A percentile compares a stretch with the other conserved stretches of the same genome.
These are phyloP conservation scores for Nothoprocta pentlandii DNA, from an alignment of 2,113 vertebrate genomes.

Conservation along the genomic window DNA sequence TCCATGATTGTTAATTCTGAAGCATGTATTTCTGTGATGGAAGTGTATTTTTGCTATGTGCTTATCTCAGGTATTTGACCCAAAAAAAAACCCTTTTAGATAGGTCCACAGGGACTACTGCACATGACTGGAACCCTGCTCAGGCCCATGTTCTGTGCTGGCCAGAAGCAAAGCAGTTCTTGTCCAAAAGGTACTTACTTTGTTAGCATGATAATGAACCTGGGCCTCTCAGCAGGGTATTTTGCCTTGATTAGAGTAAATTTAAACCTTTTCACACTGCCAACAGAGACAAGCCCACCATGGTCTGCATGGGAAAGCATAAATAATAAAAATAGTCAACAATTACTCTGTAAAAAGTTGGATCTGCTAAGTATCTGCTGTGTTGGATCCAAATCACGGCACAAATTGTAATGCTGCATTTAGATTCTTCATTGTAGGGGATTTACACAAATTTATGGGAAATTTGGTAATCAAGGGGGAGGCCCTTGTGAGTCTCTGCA, in stretches of 20 bases:
- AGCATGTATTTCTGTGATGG: background rate
- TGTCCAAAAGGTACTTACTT: conserved; percentile 26
- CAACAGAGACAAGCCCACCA: conserved; percentile 25
- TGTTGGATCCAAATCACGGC: background rate
- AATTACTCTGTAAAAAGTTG: background rate
- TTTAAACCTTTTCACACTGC: background rate
- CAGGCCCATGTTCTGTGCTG: background rate
- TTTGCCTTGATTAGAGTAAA: conserved; percentile 29
- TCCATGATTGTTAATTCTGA: background rate
- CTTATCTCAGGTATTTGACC: background rate
- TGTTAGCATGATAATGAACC: conserved; percentile 24
- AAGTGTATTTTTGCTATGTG: background rate
- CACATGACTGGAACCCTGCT: background rate
- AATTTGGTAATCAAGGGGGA: background rate
- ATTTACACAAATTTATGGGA: background rate
- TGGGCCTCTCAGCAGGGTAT: conserved; percentile 17
- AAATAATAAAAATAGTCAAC: conserved; percentile 25
- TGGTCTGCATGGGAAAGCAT: background rate
- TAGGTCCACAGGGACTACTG: background rate
- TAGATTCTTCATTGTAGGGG: background rate
- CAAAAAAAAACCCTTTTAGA: background rate
- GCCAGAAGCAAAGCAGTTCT: background rate
- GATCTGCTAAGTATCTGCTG: background rate
- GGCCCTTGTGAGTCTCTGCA: background rate
- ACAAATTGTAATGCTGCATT: background rate